Percentiles rank a stretch among this genome's conserved stretches.
Conservation (phyloP, 1,140 invertebrate species). For the Panagrolaimus sp. region DNA sequence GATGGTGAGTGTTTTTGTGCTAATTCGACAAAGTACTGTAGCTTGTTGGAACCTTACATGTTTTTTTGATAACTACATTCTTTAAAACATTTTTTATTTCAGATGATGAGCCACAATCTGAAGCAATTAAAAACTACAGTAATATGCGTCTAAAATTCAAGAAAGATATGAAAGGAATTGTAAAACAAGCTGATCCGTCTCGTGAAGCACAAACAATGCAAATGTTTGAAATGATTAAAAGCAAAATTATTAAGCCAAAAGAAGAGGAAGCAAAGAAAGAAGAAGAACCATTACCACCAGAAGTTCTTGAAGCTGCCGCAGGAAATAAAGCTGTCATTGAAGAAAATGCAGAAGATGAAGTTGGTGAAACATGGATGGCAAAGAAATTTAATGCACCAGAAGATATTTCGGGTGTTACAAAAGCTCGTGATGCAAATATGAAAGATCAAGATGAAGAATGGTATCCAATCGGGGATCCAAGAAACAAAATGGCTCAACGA, state of each 20-base stretch:
- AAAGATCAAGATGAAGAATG: slow-evolving; percentile 76
- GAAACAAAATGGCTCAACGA: slow-evolving; percentile 85
- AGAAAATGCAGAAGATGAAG: slow-evolving; percentile 47
- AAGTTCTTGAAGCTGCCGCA: slow-evolving; percentile 55
- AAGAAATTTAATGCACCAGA: slow-evolving; percentile 70
- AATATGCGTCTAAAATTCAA: slow-evolving; percentile 74
- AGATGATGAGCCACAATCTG: slow-evolving; percentile 60
- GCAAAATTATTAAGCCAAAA: slow-evolving; percentile 60
- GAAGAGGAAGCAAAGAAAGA: slow-evolving; percentile 64
- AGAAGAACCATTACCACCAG: slow-evolving; percentile 44
- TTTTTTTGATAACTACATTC: too few relatives aligned
- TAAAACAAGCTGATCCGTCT: slow-evolving; percentile 60
- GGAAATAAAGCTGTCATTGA: slow-evolving; percentile 39
- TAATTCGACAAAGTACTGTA: too few relatives aligned
- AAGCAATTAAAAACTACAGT: slow-evolving; percentile 70
- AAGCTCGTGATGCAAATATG: slow-evolving; percentile 89
- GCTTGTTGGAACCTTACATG: too few relatives aligned
- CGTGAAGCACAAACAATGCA: slow-evolving; percentile 67
- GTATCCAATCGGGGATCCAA: slow-evolving; percentile 83
- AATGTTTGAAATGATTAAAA: slow-evolving; percentile 73
- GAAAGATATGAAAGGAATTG: slow-evolving; percentile 42
- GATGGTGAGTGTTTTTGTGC: too few relatives aligned
- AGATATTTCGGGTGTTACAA: slow-evolving; percentile 69
- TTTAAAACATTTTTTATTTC: too few relatives aligned
- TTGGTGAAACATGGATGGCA: slow-evolving; percentile 64